Base-by-base conservation (phyloP, 2,797 vertebrate species). In the Rhodeus uyekii region DNA sequence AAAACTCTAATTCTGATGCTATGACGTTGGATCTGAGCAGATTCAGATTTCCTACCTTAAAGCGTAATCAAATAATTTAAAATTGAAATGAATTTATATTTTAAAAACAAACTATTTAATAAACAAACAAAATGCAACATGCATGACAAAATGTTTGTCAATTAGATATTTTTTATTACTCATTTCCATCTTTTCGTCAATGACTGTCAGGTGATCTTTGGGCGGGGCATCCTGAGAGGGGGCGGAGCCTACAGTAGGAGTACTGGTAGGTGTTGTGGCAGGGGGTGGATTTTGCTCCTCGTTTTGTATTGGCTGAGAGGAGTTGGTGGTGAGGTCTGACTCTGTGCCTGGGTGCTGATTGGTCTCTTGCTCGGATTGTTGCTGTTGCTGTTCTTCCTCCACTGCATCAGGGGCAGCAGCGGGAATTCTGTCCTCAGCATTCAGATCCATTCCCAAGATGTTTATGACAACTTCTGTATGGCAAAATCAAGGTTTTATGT, bases 121-220 rank as follows among this genome's bases (percentile, higher is more conserved):
- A 75, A 39, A 58, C 8, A 27, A 75, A n/a, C 3, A n/a, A 6
- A 38, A 16, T 18, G 44, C 1, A 61, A 61, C 61, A 44, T 61
- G 18, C 24, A 29, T 24, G 27, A 48, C 9, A 76, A 71, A 27
- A 22, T 48, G 9, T n/a, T 9, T 22, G 44, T 60, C 27, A 9
- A 58, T 24, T 0, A 73, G 42, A 8, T 38, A 16, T 14, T 18
- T 24, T 48, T 76, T 36, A 73, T 88, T 88, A 88, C 88, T 87
- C 80, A 80, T 88, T 87, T 88, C 86, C 39, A 80, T 83, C 2
- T 68, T 77, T 65, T 89, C 88, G 34, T 84, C 76, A 12, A 89
- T 89, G 83, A 88, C 80, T n/a, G 85, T 73, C 64, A 89, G 83
- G 27, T 85, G 82, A 22, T 84, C 86, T 81, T 48, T 85, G 63